Evolutionary conservation across 2,888 invertebrate species (phyloP), one percentile per base, ranked within the genome.

Genomic region (Sceliomorpha sp.): DNA sequence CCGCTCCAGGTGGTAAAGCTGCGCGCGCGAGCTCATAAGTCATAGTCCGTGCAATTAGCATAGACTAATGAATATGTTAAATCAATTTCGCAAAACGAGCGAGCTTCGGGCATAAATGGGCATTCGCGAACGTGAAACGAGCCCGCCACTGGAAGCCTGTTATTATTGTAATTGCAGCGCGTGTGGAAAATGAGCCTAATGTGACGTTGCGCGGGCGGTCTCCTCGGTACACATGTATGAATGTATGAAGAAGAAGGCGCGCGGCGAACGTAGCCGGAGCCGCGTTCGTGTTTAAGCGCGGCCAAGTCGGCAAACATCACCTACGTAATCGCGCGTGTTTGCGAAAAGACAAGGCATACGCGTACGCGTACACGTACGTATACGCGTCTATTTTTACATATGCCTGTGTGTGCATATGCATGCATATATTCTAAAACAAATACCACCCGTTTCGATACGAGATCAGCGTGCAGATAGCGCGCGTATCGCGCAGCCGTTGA

Each of bases 141-240:
- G 77, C 69, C 64, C 71, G 62, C 72, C 34, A 44, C 37, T 59
- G 76, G 72, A 80, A 81, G 79, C 78, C 85, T 85, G 84, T 87
- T 86, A 87, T 87, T 87, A 87, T 86, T 85, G 83, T 87, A 87
- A 87, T 87, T 86, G 82, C 84, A 80, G 79, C 81, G 82, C 81
- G 82, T 82, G 85, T 83, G 85, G 84, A 86, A 86, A 87, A 87
- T 82, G 79, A 86, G 81, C 81, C 76, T 85, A 86, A 87, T 83
- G 83, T 82, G 84, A 85, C 81, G 84, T 81, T 42, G 85, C 74
- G 82, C 81, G 83, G 82, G 84, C 79, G 77, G 76, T 63, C 39
- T 55, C 51, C 58, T 48, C 34, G 70, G 15, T 37, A 32, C 26
- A 20, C 29, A 17, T 37, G 29, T 37, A 29, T 32, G 15, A 32